Base-by-base conservation (phyloP, 53 echinoderm and acorn worm genomes). In the Holothuria scabra region DNA sequence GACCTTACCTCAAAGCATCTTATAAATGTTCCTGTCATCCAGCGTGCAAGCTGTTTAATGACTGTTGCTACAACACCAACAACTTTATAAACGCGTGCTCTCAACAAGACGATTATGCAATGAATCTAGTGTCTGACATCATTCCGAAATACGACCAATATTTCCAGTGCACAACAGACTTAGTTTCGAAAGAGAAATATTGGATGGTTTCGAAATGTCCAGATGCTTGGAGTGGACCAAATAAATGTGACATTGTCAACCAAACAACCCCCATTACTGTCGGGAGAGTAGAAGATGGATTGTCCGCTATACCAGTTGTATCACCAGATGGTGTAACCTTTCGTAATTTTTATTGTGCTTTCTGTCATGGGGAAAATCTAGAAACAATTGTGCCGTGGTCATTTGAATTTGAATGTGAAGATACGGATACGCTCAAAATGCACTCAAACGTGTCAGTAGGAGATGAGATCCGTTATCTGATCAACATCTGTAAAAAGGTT, bases 141-240 rank as follows among this genome's bases (percentile, higher is more conserved):
- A 30, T 78, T 57, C 58, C 58, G 18, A 28, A 26, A 46, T 24
- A 24, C 31, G 21, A 32, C 1, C 11, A 78, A 26, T 56, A 46
- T 31, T 76, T 76, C 5, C 56, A 57, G 58, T 78, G 78, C 12
- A 31, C 58, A 26, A 78, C 21, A 52, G 78, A 78, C 58, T 55
- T 30, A 23, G 59, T 78, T 56, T 78, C 78, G 28, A 23, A 78
- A 18, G 20, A 56, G 14, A 57, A 6, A 58, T 78, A 78, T 29
- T 78, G 78, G 78, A 78, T 78, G 59, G 58, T 78, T 4, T 78
- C 78, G 8, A 56, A 56, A 58, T 78, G 78, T 56, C 78, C 78
- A 28, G 78, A 78, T 16, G 16, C 56, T 12, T 78, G 59, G 33
- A 31, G n/a, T 8, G 59, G 18, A 32, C 19, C 22, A 1, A 78